A percentile compares a stretch with the other conserved stretches of the same genome.
phyloP scores from a whole-genome alignment of 2,113 vertebrate genomes.

The Lathamus discolor region DNA sequence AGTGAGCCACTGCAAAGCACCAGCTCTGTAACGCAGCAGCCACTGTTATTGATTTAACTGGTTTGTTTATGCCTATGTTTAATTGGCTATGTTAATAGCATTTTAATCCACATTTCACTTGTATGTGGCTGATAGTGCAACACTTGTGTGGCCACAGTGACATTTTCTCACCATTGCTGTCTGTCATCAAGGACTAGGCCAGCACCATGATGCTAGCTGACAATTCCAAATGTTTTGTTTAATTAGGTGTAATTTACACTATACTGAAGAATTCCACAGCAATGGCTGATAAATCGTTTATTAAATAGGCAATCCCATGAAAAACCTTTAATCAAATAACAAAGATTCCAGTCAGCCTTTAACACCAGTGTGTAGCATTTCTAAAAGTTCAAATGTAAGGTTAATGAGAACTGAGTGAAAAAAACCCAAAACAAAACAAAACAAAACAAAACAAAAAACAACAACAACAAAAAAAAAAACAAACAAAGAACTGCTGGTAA shows the following conservation, averaged over 20 bases:
- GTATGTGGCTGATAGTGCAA: slow-evolving; percentile 52
- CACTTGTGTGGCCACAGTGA: slow-evolving; percentile 42
- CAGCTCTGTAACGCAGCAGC: slow-evolving; percentile 39
- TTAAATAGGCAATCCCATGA: slow-evolving; percentile 5
- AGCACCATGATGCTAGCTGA: background rate
- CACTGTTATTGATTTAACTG: slow-evolving; percentile 67
- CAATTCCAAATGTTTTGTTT: slow-evolving; percentile 28
- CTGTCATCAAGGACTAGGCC: slow-evolving; percentile 27
- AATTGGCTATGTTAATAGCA: slow-evolving; percentile 77
- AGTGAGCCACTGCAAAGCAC: background rate
- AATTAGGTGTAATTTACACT: slow-evolving; percentile 40
- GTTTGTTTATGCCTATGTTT: slow-evolving; percentile 74
- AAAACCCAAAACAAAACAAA: background rate
- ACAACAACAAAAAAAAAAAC: background rate
- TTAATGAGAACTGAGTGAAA: background rate
- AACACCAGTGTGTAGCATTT: background rate
- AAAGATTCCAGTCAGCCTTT: slow-evolving; percentile 5
- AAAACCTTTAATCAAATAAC: background rate
- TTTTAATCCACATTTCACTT: slow-evolving; percentile 72
- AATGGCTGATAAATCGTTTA: background rate
- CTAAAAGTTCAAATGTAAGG: slow-evolving; percentile 4
- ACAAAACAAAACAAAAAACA: background rate
- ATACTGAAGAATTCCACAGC: background rate
- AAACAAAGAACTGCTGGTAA: background rate
- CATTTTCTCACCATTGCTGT: slow-evolving; percentile 51